Evolutionary conservation across 2,888 invertebrate species (phyloP).

Genomic region (Aquatica leii): DNA sequence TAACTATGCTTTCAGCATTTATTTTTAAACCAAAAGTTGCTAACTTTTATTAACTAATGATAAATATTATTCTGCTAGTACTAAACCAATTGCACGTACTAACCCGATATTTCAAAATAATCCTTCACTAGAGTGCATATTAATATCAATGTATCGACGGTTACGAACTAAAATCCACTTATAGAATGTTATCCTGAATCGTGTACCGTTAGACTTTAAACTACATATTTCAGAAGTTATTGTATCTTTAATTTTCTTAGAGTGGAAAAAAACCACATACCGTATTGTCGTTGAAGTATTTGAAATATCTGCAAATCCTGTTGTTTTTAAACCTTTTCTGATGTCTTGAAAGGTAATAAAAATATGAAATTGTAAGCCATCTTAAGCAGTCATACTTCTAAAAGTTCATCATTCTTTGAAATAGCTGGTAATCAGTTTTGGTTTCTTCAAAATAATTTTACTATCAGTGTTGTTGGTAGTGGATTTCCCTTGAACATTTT

Average conservation of each 20-base stretch:
- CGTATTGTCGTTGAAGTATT: background rate
- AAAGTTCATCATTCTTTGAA: too few species aligned
- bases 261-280: background rate
- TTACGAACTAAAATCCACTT: constrained; percentile 3
- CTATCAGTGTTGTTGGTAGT: background rate
- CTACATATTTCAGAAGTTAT: constrained; percentile 2
- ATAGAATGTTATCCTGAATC: constrained; percentile 3
- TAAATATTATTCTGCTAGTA: constrained; percentile 6
- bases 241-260: background rate
- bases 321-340: background rate
- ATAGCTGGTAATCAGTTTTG: too few species aligned
- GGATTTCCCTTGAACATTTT: constrained; percentile 5
- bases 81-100: constrained; percentile 10
- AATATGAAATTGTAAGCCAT: constrained; percentile 2
- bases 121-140: constrained; percentile 4
- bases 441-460: too few species aligned
- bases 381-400: constrained; percentile 4
- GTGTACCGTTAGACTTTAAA: background rate
- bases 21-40: constrained; percentile 10
- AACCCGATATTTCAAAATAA: constrained; percentile 8
- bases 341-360: constrained; percentile 4
- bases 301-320: background rate
- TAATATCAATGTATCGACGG: constrained; percentile 4
- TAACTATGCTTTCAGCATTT: constrained; percentile 3
- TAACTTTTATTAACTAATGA: constrained; percentile 2